Evolutionary conservation across 2,888 invertebrate species (phyloP), one percentile per base, ranked within the genome.

Genomic region (Diplolepis rosae): DNA sequence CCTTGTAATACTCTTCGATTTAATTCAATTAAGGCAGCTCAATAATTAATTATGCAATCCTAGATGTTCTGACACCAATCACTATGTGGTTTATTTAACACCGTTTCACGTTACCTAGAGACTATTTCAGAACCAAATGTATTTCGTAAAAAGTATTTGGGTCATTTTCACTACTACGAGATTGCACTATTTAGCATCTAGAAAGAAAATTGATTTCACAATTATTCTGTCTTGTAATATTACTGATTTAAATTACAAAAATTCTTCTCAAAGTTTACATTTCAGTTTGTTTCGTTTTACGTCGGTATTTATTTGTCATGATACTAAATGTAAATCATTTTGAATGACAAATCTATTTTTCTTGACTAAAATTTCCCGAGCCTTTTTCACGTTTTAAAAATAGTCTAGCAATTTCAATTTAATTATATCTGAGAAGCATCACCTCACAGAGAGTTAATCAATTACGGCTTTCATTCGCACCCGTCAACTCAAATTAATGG

Each of bases 401-500:
- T 45, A 11, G 3, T 6, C 51, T 27, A 1, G 13, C 24, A 51
- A n/a, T 11, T 13, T 22, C 18, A 3, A 27, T 27, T 22, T 52
- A 7, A 52, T 27, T 15, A 24, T 7, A 52, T 52, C 27, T 28
- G 52, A 52, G 28, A 52, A 52, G 27, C n/a, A 52, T 52, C 13
- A 28, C 27, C 27, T 28, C 52, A 2, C n/a, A 15, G 52, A 52
- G 52, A 28, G 27, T 52, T 28, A 52, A 52, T 52, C 52, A 52
- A 52, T 52, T 52, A 52, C 52, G n/a, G 28, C 52, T 52, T 52
- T 52, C 52, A 52, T 52, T 52, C 7, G 27, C 52, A 52, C 13
- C 52, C 27, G 52, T 28, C n/a, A n/a, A 7, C 52, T 27, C 7
- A 24, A 52, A 24, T 28, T 28, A 52, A 39, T 22, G n/a, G 39